A percentile compares a stretch with the other conserved stretches of the same genome.
Evolutionary conservation across 2,113 vertebrate genomes (phyloP).

Genomic region (Scartelaos histophorus): DNA sequence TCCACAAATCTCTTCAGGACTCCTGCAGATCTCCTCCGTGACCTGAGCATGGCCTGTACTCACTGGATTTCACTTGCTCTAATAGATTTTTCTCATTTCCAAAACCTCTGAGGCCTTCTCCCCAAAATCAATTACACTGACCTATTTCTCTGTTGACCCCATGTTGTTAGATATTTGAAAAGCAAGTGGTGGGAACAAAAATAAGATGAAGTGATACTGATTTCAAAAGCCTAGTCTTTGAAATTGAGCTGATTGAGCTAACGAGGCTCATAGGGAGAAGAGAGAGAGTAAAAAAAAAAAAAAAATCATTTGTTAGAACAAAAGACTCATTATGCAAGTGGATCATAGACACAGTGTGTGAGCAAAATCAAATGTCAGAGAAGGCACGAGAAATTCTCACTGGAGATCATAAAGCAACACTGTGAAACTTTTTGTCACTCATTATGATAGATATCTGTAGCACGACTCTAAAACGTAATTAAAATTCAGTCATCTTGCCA

Average conservation of each 20-base stretch:
- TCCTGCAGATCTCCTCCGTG: slow-evolving; percentile 3
- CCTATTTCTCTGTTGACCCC: slow-evolving; percentile 29
- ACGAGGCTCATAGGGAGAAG: slow-evolving; percentile 26
- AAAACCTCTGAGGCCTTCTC: slow-evolving; percentile 40
- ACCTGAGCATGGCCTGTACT: slow-evolving; percentile 9
- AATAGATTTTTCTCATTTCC: slow-evolving; percentile 65
- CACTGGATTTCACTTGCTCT: slow-evolving; percentile 59
- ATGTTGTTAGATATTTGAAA: slow-evolving; percentile 47
- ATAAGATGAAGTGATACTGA: slow-evolving; percentile 39
- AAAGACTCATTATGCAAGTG: slow-evolving; percentile 14
- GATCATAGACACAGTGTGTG: not conserved
- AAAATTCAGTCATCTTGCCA: not conserved
- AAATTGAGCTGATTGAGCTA: slow-evolving; percentile 18
- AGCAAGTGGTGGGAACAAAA: slow-evolving; percentile 9
- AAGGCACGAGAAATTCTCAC: not conserved
- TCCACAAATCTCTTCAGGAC: not conserved
- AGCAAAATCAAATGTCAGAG: not conserved
- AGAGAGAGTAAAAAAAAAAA: not conserved
- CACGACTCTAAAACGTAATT: not conserved
- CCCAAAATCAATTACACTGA: slow-evolving; percentile 61
- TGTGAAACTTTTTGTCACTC: slow-evolving; percentile 1
- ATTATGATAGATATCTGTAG: not conserved
- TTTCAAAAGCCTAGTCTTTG: slow-evolving; percentile 28
- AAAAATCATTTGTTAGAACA: slow-evolving; percentile 17
- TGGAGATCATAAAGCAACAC: not conserved